These are phyloP conservation scores for Nibea albiflora DNA, from an alignment of 2,113 vertebrate species.

Conservation along the genomic window DNA sequence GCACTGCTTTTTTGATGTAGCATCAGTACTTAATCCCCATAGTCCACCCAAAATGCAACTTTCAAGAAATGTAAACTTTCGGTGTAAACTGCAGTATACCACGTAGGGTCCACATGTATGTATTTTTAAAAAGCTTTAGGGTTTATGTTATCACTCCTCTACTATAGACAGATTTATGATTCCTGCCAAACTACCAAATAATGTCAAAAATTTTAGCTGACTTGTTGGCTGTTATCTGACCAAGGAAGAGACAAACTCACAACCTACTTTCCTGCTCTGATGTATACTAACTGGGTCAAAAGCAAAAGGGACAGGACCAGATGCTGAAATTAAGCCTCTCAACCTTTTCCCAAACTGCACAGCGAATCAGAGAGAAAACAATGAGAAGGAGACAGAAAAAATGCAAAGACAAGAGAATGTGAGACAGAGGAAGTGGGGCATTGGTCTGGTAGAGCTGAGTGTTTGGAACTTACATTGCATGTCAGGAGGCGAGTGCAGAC, in stretches of 20 bases:
- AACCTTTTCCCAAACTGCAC: neutral
- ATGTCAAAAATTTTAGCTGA: neutral
- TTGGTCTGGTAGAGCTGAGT: neutral
- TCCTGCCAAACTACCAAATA: neutral
- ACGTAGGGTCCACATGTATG: neutral
- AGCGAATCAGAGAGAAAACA: neutral
- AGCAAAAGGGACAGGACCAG: neutral
- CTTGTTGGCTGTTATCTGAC: neutral
- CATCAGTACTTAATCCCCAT: no score
- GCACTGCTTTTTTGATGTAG: no score
- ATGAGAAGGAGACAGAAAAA: neutral
- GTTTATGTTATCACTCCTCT: neutral
- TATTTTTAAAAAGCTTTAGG: neutral
- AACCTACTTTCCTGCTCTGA: constrained; percentile 1
- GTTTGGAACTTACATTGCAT: constrained; percentile 89
- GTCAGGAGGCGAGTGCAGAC: constrained; percentile 94
- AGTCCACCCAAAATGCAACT: no score
- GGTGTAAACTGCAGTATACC: neutral
- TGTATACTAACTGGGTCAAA: constrained; percentile 1
- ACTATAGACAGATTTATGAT: neutral
- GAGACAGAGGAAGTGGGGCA: neutral
- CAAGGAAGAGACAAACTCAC: neutral
- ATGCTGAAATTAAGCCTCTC: neutral
- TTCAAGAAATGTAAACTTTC: no score
- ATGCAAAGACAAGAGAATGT: neutral